Evolutionary conservation across 2,888 invertebrate species (phyloP).

Genomic region (Aradus depressus): DNA sequence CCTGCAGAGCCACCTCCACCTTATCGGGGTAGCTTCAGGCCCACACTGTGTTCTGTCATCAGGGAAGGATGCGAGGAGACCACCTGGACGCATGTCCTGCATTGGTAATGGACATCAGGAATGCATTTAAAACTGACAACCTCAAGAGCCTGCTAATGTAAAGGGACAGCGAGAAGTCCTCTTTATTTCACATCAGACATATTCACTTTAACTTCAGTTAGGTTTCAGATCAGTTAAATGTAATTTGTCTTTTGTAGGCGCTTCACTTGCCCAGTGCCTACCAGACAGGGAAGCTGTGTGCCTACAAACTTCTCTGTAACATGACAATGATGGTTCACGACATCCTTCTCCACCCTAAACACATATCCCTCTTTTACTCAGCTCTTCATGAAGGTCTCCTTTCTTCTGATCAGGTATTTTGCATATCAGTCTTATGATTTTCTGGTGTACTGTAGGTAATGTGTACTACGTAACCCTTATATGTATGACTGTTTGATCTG

Average conservation of each 20-base stretch:
- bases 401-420: constrained; percentile 49
- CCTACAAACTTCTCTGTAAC: constrained; percentile 72
- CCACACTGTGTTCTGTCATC: no score
- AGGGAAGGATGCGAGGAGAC: no score
- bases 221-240: neutral
- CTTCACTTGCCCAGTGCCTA: constrained; percentile 61
- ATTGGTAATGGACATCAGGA: no score
- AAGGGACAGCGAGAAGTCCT: no score
- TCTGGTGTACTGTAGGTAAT: constrained; percentile 1
- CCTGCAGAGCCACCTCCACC: no score
- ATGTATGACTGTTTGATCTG: constrained; percentile 2
- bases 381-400: constrained; percentile 60
- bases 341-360: constrained; percentile 54
- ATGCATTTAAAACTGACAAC: no score
- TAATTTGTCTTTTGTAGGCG: constrained; percentile 38
- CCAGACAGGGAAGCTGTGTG: constrained; percentile 70
- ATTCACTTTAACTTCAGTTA: no score
- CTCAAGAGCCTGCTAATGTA: no score
- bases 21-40: no score
- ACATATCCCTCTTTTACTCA: constrained; percentile 75
- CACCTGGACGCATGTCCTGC: no score
- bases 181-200: no score
- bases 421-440: neutral
- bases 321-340: constrained; percentile 70
- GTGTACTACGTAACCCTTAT: constrained; percentile 12